Evolutionary conservation across 2,888 invertebrate genomes (phyloP), one percentile per base, ranked within the genome.

Genomic region (Thymelicus sylvestris): DNA sequence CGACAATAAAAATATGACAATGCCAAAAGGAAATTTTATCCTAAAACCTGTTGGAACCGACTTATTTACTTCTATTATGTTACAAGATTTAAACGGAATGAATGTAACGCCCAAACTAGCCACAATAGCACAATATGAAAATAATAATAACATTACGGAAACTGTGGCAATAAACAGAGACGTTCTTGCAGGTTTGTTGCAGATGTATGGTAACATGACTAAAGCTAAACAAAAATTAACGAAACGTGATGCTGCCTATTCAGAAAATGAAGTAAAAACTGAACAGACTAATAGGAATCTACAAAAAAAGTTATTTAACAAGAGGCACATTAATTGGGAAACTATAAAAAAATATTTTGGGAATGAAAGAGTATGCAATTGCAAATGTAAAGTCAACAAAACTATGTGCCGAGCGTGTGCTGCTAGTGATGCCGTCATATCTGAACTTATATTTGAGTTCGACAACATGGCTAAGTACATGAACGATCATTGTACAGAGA

Each of bases 401-500:
- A 83, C 88, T 0, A 86, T 93, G 87, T 92, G 92, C 55, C 81
- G 77, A 61, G 83, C 85, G 2, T 93, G 92, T 73, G 88, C 88
- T 1, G 90, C 90, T 0, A 86, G 87, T 67, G 88, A 92, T 67
- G 83, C 84, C 2, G 90, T 93, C 7, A 86, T 92, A 62, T 78
- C 81, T 0, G 90, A 92, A 78, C 81, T 93, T 0, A 83, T 87
- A 62, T 89, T 88, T 61, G 90, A 91, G 74, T 86, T 92, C 41
- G 84, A 90, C 7, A 88, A 89, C 66, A 73, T 93, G 61, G 84
- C 86, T 0, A 78, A 82, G 12, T 93, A 85, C 60, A 90, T 92
- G 85, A 81, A 76, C 6, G 86, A 87, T 15, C 91, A 93, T 75
- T 92, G 91, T 71, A 87, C 88, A 2, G 92, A 92, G 76, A 88